Base-by-base conservation (phyloP, 2,888 invertebrate species). In the Ochropacha duplaris region DNA sequence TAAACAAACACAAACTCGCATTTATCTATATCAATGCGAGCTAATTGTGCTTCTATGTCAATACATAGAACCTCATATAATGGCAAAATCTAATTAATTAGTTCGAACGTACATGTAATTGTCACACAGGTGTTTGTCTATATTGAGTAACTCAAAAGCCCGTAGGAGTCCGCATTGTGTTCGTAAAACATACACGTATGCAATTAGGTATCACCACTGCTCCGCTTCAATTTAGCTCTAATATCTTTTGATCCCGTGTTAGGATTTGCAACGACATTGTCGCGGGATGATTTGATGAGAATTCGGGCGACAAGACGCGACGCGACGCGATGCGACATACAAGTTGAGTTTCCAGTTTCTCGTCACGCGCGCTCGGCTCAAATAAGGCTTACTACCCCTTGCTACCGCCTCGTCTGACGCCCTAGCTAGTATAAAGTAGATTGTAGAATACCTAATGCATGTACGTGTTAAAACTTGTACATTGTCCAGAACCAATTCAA, bases 251-350 rank as follows among this genome's bases (percentile, higher is more conserved):
- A 91, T 90, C 87, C 86, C 88, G 81, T 79, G 82, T 78, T 82
- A 88, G 90, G 91, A 90, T 90, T 88, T 90, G 87, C 87, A 79
- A 80, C 86, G 79, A 88, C 90, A 89, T 86, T 90, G 89, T 88
- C 86, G 87, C 83, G 84, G 82, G 83, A 87, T 89, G 88, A 88
- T 90, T 90, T 90, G 92, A 91, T 90, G 91, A 89, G 90, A 90
- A 89, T 88, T 87, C 85, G 81, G 85, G 81, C 77, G 83, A 77
- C 81, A 83, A 86, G 85, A 86, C 84, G 78, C 83, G 83, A 78
- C 83, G 78, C 85, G 85, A 86, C 84, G 78, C 83, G 83, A 78
- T 82, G 78, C 85, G 84, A 84, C 84, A 87, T 82, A 89, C 87
- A 84, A 86, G 86, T 74, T 76, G 74, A 79, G 86, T 82, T 90